Base-by-base conservation (phyloP, 2,797 vertebrate species). In the Danio aesculapii region DNA sequence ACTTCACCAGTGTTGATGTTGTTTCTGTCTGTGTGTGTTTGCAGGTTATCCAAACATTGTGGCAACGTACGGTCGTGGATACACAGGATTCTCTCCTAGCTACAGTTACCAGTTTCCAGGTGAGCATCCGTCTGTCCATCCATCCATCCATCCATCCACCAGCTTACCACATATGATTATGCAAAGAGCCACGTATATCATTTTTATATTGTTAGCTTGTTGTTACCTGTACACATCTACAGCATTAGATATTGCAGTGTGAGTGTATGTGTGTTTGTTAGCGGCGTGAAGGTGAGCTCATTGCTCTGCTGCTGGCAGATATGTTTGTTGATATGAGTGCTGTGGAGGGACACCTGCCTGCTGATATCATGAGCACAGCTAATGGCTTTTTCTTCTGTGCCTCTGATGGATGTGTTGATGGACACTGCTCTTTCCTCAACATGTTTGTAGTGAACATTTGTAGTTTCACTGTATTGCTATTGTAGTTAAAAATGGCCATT, bases 101-200 rank as follows among this genome's bases (percentile, higher is more conserved):
- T 99, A 99, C 92, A 98, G 98, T 92, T 99, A 99, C 92, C 98
- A 99, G 91, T 99, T 99, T 92, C 97, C 98, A 92, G 98, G 98
- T 99, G 94, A 83, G 97, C 84, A 43, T 50, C 5, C 55, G 86
- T 52, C 7, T 53, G 2, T 53, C 16, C 16, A 2, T 53, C 30
- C 2, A 0, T 61, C 58, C 0, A 6, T 59, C 57, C 30, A 30
- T 30, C 30, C 30, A 30, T 30, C 30, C 30, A 1, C 30, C 30
- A 30, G 30, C 30, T 30, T 30, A 30, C 30, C 30, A n/a, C n/a
- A 30, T 30, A 55, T 30, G 21, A 17, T 55, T 30, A 53, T 67
- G 41, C 50, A 46, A 46, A 47, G 30, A 9, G 61, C 16, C 39
- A 43, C 43, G 50, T 55, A 43, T 41, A 17, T 71, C n/a, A 55